phyloP scores from a whole-genome alignment of 2,113 vertebrate genomes.

The Ia io region DNA sequence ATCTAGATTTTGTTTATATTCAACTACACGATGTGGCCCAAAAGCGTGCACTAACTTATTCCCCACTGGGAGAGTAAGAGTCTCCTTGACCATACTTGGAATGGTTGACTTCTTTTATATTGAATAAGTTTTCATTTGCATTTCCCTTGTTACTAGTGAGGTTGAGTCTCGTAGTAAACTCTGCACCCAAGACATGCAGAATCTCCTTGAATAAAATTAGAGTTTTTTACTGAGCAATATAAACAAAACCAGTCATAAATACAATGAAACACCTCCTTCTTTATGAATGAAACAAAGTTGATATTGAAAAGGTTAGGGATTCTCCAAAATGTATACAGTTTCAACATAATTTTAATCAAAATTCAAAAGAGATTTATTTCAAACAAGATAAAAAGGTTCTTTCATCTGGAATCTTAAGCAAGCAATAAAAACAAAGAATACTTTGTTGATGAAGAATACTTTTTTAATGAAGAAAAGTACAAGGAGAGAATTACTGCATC shows the following conservation, averaged over 20 bases:
- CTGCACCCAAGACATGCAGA: background rate
- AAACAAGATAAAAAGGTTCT: background rate
- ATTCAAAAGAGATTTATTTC: background rate
- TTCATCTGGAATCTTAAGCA: background rate
- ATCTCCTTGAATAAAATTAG: too few relatives aligned
- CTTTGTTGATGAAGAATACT: background rate
- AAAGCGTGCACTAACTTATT: background rate
- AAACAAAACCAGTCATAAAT: background rate
- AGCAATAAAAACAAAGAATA: background rate
- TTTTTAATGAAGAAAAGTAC: background rate
- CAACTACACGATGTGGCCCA: background rate
- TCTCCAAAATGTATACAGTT: background rate
- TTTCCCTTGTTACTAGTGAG: background rate
- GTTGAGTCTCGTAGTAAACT: background rate
- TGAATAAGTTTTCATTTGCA: background rate
- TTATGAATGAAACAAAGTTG: background rate
- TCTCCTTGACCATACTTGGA: background rate
- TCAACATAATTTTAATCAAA: background rate
- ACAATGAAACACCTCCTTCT: background rate
- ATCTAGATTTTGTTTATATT: background rate
- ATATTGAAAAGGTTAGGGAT: background rate
- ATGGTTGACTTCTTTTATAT: background rate
- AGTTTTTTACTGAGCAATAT: background rate
- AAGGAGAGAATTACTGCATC: background rate
- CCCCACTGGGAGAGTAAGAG: background rate